Percentiles rank a stretch among this genome's conserved stretches.
phyloP scores from a whole-genome alignment of 1,140 invertebrate genomes.

The Zaprionus africanus region DNA sequence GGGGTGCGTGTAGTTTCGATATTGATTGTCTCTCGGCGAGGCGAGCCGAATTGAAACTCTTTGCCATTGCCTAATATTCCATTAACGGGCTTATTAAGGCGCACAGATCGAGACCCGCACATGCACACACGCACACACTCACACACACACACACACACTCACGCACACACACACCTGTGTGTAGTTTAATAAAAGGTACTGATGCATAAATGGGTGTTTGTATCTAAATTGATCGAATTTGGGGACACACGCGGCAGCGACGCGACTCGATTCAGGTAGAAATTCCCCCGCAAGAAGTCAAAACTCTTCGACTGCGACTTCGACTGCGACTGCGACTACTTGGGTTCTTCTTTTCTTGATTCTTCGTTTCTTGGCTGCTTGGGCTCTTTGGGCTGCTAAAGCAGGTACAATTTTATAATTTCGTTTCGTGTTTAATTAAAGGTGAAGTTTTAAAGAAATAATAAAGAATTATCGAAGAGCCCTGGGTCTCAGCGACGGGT shows the following conservation, averaged over 20 bases:
- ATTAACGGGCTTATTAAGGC: constrained; percentile 82
- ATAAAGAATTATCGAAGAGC: constrained; percentile 80
- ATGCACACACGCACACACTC: constrained; percentile 29
- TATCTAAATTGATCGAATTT: constrained; percentile 83
- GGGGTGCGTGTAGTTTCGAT: constrained; percentile 42
- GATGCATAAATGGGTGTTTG: constrained; percentile 83
- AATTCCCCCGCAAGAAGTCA: constrained; percentile 62
- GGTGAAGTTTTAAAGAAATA: constrained; percentile 83
- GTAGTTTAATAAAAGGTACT: constrained; percentile 83
- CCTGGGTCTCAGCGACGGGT: constrained; percentile 31
- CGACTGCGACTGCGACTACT: constrained; percentile 29
- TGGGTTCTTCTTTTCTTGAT: neutral
- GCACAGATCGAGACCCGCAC: constrained; percentile 59
- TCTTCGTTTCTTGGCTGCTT: neutral
- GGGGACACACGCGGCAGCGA: constrained; percentile 71
- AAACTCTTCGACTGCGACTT: constrained; percentile 39
- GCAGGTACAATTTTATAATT: constrained; percentile 83
- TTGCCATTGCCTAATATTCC: constrained; percentile 82
- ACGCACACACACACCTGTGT: constrained; percentile 15
- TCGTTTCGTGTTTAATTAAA: constrained; percentile 83
- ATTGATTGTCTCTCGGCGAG: constrained; percentile 48
- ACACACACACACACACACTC: constrained; percentile 8
- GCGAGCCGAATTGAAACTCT: constrained; percentile 67
- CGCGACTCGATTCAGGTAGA: constrained; percentile 62
- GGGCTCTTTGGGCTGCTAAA: constrained; percentile 60